Percentiles rank a stretch among this genome's conserved stretches.
Conservation (phyloP, 2,113 vertebrate species). For the Osmerus mordax region DNA sequence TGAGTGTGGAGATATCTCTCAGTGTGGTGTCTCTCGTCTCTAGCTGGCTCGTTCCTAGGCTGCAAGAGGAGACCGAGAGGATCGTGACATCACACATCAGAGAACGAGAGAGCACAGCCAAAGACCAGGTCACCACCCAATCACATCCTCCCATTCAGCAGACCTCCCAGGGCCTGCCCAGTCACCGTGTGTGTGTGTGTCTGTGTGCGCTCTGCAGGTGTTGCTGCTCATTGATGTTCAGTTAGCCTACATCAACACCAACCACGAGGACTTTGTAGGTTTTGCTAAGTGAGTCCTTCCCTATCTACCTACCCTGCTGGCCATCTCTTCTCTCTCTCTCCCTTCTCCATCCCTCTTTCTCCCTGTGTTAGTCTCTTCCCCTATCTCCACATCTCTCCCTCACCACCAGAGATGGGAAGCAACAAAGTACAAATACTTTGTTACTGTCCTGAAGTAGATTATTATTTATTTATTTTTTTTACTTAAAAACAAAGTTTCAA, state of each 20-base stretch:
- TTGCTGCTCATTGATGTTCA: slow-evolving; percentile 88
- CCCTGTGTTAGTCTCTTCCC: neutral
- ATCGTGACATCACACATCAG: slow-evolving; percentile 86
- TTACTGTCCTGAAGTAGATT: too few species aligned
- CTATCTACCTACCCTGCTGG: slow-evolving; percentile 15
- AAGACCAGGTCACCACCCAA: slow-evolving; percentile 80
- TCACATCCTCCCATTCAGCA: neutral
- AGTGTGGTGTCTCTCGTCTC: slow-evolving; percentile 12
- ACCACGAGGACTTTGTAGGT: slow-evolving; percentile 93
- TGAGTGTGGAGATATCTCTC: too few species aligned
- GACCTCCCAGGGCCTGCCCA: neutral
- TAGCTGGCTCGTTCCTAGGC: slow-evolving; percentile 85
- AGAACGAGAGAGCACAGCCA: slow-evolving; percentile 85
- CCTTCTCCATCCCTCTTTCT: neutral
- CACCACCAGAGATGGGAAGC: too few species aligned
- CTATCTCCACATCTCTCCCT: neutral
- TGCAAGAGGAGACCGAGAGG: slow-evolving; percentile 86
- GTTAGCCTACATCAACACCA: slow-evolving; percentile 93
- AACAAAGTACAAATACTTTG: too few species aligned
- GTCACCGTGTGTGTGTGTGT: slow-evolving; percentile 9
- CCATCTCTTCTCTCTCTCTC: slow-evolving; percentile 1
- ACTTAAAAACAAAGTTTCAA: too few species aligned
- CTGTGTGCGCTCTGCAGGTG: slow-evolving; percentile 66
- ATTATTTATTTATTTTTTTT: neutral
- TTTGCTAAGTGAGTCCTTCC: slow-evolving; percentile 81